phyloP scores from a whole-genome alignment of 2,113 vertebrate species.

The Caracal caracal region DNA sequence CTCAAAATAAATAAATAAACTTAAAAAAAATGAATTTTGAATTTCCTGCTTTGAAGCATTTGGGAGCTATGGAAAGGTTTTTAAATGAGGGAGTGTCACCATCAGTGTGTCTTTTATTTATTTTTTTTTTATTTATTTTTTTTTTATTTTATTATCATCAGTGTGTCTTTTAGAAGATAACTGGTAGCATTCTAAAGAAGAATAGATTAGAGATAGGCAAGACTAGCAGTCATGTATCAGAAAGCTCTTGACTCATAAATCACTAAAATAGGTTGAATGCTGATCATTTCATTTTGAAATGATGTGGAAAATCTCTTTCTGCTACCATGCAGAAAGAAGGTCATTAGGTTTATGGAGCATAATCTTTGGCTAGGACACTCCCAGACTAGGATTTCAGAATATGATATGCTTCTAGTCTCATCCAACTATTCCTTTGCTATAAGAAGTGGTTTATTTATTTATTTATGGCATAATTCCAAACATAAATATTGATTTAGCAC shows the following conservation, averaged over 20 bases:
- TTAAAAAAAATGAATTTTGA: background rate
- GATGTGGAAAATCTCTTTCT: background rate
- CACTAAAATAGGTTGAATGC: background rate
- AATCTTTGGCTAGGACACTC: background rate
- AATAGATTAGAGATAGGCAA: background rate
- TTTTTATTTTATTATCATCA: too few species aligned
- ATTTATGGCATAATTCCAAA: background rate
- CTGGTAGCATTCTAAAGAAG: background rate
- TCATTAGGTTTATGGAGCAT: background rate
- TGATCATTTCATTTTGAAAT: background rate
- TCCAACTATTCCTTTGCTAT: background rate
- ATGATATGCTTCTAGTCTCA: background rate
- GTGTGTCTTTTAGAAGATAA: slow-evolving; percentile 1
- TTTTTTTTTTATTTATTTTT: too few species aligned
- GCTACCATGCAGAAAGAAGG: background rate
- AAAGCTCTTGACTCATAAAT: background rate
- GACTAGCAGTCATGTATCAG: background rate
- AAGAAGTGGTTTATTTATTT: background rate
- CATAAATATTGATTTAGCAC: background rate
- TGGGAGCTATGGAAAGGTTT: background rate
- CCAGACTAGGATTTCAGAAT: background rate
- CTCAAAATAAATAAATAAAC: too few species aligned
- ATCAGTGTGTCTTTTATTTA: background rate
- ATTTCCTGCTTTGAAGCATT: background rate
- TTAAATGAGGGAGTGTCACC: background rate